Percentiles rank a stretch among this genome's conserved stretches.
These are phyloP conservation scores for Cantharis lateralis DNA, from an alignment of 2,888 invertebrate species.

Conservation along the genomic window DNA sequence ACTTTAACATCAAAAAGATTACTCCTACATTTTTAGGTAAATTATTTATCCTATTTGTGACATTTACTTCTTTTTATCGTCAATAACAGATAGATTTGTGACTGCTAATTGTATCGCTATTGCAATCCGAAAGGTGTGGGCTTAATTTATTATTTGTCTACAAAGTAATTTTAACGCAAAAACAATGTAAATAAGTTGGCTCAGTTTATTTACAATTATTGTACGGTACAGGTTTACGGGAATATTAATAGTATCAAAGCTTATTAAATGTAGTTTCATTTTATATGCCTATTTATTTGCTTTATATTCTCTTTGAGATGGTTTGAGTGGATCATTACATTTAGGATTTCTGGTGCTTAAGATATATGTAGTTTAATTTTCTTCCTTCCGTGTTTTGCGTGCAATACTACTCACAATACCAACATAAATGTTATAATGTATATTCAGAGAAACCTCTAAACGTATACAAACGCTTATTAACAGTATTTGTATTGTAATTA, in stretches of 20 bases:
- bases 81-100: slow-evolving; percentile 28
- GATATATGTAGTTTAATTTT: slow-evolving; percentile 17
- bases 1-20: no score
- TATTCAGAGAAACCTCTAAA: not conserved
- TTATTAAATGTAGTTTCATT: not conserved
- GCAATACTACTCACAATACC: not conserved
- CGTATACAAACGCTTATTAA: not conserved
- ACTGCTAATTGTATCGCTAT: slow-evolving; percentile 26
- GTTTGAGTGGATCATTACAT: slow-evolving; percentile 5
- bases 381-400: slow-evolving; percentile 10
- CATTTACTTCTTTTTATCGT: slow-evolving; percentile 21
- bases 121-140: slow-evolving; percentile 14
- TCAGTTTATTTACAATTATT: not conserved
- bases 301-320: not conserved
- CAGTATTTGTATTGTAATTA: not conserved
- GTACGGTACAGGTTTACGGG: not conserved
- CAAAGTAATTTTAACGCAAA: slow-evolving; percentile 1
- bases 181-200: not conserved
- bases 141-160: slow-evolving; percentile 18
- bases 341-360: slow-evolving; percentile 9
- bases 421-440: not conserved
- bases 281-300: not conserved
- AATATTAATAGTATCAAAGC: not conserved
- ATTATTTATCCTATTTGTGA: slow-evolving; percentile 1
- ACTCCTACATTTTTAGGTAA: no score